These are phyloP conservation scores for Limnephilus rhombicus DNA, from an alignment of 2,888 invertebrate genomes.

Conservation along the genomic window DNA sequence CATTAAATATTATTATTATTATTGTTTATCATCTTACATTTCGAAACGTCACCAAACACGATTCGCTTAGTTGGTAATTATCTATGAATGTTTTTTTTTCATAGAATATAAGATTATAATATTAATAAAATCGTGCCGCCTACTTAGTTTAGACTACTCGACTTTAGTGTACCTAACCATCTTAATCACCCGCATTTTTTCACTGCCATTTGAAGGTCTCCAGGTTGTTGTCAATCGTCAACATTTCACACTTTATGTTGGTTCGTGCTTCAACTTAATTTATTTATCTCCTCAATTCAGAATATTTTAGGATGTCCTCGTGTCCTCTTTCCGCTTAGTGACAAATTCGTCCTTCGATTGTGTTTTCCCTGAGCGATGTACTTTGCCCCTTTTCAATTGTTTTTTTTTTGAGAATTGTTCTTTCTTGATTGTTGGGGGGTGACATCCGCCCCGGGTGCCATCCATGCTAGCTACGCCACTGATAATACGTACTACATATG, in stretches of 20 bases:
- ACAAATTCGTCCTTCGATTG: neutral
- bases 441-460: no score
- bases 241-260: neutral
- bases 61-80: neutral
- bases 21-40: no score
- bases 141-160: neutral
- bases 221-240: neutral
- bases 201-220: neutral
- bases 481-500: no score
- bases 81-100: neutral
- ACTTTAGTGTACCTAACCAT: neutral
- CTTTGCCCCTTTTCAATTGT: neutral
- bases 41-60: no score
- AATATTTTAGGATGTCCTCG: neutral
- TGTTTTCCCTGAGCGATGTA: neutral
- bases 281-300: neutral
- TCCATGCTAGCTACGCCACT: no score
- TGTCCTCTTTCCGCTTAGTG: neutral
- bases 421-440: no score
- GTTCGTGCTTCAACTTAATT: neutral
- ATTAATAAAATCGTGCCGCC: neutral
- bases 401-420: neutral
- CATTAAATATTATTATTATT: no score
- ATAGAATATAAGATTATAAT: neutral
- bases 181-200: neutral